Conservation (phyloP, 2,113 vertebrate species). For the Hydrochoerus hydrochaeris region DNA sequence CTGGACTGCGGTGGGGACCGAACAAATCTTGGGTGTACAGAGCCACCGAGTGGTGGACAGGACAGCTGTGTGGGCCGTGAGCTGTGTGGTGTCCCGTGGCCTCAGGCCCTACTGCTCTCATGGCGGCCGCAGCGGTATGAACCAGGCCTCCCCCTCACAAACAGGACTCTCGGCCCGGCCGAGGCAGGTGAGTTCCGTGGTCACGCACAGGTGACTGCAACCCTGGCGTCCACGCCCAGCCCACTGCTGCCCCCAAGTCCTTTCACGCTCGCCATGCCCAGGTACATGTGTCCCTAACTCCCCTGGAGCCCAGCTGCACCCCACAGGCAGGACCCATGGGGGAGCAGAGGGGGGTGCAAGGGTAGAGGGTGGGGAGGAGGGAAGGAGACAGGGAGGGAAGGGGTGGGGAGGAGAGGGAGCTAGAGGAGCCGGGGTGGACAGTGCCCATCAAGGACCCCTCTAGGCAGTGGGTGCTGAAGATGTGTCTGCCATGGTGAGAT, state of each 20-base stretch:
- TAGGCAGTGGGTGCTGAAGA: not conserved
- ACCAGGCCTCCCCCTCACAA: not conserved
- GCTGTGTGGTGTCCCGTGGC: accelerated
- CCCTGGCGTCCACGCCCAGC: not conserved
- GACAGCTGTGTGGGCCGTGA: not conserved
- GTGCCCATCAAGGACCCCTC: not conserved
- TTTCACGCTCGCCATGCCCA: not conserved
- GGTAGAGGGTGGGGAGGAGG: too few relatives aligned
- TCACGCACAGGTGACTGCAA: not conserved
- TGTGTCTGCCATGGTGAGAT: not conserved
- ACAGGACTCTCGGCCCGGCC: not conserved
- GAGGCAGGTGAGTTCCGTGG: not conserved
- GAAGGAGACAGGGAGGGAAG: too few relatives aligned
- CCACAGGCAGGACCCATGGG: not conserved
- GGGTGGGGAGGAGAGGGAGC: not conserved
- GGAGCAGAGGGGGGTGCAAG: too few relatives aligned
- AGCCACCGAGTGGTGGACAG: not conserved
- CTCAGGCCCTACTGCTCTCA: not conserved
- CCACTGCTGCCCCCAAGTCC: too few relatives aligned
- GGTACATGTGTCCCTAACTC: not conserved
- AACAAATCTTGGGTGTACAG: accelerated
- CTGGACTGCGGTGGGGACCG: accelerated
- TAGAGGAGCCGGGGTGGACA: not conserved
- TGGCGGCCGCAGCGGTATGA: not conserved
- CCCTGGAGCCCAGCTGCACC: too few relatives aligned